Conservation (phyloP, 2,113 vertebrate species). For the Ammospiza caudacuta region DNA sequence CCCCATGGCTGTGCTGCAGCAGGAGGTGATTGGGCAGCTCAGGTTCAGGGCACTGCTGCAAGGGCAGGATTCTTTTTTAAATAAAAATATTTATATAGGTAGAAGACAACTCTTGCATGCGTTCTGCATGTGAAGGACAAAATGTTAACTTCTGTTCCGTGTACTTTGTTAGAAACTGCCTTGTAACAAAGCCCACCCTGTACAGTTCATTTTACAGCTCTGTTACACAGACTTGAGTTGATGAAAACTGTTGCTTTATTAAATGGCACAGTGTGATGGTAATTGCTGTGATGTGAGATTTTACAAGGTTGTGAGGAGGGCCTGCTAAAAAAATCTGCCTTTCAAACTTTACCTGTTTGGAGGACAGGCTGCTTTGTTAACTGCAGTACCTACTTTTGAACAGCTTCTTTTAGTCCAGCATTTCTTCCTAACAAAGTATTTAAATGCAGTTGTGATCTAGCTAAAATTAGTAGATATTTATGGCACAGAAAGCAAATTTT, state of each 20-base stretch:
- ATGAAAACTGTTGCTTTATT: slow-evolving; percentile 84
- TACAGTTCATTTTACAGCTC: background rate
- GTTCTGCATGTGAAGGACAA: background rate
- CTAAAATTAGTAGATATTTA: background rate
- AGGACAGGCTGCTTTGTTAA: background rate
- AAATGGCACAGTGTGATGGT: slow-evolving; percentile 80
- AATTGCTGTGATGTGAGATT: slow-evolving; percentile 77
- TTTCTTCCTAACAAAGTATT: background rate
- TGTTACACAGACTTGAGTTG: slow-evolving; percentile 64
- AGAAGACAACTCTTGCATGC: background rate
- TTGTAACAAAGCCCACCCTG: background rate
- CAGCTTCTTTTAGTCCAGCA: background rate
- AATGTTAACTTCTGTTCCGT: background rate
- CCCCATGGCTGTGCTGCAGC: accelerated
- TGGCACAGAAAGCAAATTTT: background rate
- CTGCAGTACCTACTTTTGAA: background rate
- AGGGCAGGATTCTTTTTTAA: background rate
- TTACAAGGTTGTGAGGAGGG: background rate
- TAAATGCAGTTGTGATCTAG: background rate
- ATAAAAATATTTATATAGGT: background rate
- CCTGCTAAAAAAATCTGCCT: background rate
- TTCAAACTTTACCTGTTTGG: background rate
- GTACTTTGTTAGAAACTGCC: background rate
- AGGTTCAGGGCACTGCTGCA: background rate
- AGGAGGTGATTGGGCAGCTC: background rate